These are phyloP conservation scores for Clarias gariepinus DNA, from an alignment of 2,113 vertebrate genomes.

Conservation along the genomic window DNA sequence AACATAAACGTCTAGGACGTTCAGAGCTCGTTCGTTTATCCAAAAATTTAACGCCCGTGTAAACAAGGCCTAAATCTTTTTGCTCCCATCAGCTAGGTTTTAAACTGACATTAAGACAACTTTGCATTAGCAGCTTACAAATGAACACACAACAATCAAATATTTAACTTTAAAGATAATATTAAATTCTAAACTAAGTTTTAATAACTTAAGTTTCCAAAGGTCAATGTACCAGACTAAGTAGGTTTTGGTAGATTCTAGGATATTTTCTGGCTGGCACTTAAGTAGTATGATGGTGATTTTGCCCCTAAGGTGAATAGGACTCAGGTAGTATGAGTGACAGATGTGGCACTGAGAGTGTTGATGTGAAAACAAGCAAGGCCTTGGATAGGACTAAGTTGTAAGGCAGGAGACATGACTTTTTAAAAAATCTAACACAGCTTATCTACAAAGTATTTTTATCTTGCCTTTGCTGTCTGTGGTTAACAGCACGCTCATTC, in stretches of 20 bases:
- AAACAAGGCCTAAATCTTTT: too few relatives aligned
- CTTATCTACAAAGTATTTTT: constrained; percentile 29
- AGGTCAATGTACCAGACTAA: neutral
- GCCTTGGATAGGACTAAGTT: constrained; percentile 34
- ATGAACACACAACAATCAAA: neutral
- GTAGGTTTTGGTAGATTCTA: constrained; percentile 18
- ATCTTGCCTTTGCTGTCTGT: constrained; percentile 26
- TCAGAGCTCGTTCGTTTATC: too few relatives aligned
- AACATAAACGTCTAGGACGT: too few relatives aligned
- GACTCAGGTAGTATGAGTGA: constrained; percentile 27
- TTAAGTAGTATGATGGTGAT: constrained; percentile 52
- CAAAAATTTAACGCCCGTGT: too few relatives aligned
- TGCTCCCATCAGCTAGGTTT: neutral
- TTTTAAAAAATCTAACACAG: neutral
- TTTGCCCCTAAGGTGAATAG: constrained; percentile 46
- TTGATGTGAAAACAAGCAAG: constrained; percentile 37
- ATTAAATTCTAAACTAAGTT: neutral
- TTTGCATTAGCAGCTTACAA: neutral
- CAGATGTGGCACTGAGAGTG: constrained; percentile 33
- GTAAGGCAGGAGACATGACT: constrained; percentile 10
- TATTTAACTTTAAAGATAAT: neutral
- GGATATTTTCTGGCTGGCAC: constrained; percentile 30
- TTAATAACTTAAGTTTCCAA: neutral
- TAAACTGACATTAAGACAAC: neutral
- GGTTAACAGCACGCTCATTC: constrained; percentile 23